Evolutionary conservation across 2,113 vertebrate genomes (phyloP).

Genomic region (Sorex fumeus): DNA sequence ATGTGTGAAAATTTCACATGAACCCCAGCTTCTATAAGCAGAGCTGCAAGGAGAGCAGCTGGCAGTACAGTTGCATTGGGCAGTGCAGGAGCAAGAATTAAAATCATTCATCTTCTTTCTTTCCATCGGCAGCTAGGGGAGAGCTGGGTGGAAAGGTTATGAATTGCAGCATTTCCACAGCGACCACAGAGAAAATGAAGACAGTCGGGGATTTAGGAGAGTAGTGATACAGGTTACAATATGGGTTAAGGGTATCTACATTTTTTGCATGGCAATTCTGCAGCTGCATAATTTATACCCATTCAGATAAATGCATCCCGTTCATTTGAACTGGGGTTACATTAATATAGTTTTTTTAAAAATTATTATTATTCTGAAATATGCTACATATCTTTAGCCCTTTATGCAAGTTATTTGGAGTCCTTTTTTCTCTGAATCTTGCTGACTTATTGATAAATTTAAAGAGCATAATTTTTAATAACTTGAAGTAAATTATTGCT

Average conservation of each 20-base stretch:
- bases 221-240: neutral
- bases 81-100: constrained; percentile 44
- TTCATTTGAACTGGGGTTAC: neutral
- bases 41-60: constrained; percentile 6
- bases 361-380: no score
- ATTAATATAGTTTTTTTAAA: neutral
- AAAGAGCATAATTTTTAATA: neutral
- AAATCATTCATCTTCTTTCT: constrained; percentile 77
- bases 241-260: neutral
- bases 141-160: constrained; percentile 60
- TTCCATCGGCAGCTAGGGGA: constrained; percentile 60
- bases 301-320: constrained; percentile 21
- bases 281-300: neutral
- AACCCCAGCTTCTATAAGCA: neutral
- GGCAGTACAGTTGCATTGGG: neutral
- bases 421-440: neutral
- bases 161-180: constrained; percentile 57
- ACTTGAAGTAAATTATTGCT: no score
- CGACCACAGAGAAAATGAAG: constrained; percentile 30
- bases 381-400: no score
- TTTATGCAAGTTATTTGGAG: neutral
- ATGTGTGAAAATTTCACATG: neutral
- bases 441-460: neutral
- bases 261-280: neutral
- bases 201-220: neutral